phyloP scores from a whole-genome alignment of 2,113 vertebrate species.

The Mugil cephalus region DNA sequence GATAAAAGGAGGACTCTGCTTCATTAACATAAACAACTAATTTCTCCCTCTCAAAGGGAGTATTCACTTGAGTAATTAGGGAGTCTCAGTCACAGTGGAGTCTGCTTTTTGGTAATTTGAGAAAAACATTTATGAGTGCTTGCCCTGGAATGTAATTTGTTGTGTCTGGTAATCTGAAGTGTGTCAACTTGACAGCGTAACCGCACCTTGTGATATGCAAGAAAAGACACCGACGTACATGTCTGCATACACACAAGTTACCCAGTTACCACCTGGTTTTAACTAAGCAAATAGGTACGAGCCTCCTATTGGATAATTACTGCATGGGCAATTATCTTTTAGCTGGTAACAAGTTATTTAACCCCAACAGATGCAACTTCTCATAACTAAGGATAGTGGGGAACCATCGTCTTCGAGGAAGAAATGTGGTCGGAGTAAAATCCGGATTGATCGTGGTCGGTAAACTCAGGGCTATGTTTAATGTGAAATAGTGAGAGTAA shows the following conservation, averaged over 20 bases:
- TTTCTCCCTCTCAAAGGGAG: background rate
- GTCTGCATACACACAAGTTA: constrained; percentile 29
- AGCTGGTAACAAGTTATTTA: too few species aligned
- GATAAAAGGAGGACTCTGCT: background rate
- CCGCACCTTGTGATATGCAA: background rate
- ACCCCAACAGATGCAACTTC: too few species aligned
- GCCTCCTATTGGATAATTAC: too few species aligned
- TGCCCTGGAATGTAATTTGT: constrained; percentile 5
- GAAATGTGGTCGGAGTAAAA: too few species aligned
- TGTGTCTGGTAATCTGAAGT: constrained; percentile 15
- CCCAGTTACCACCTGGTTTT: too few species aligned
- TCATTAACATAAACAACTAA: constrained; percentile 24
- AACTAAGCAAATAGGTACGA: too few species aligned
- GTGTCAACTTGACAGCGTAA: background rate
- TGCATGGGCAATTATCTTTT: too few species aligned
- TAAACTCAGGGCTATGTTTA: too few species aligned
- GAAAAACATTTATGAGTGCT: constrained; percentile 5
- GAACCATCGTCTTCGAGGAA: too few species aligned
- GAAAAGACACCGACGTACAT: constrained; percentile 10
- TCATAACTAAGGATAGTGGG: too few species aligned
- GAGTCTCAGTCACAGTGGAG: background rate
- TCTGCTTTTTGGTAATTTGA: constrained; percentile 9
- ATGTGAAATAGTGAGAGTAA: too few species aligned
- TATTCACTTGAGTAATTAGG: constrained; percentile 16
- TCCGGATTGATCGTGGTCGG: too few species aligned